A percentile compares a stretch with the other conserved stretches of the same genome.
These are phyloP conservation scores for Ypsolopha sequella DNA, from an alignment of 2,888 invertebrate species.

Conservation along the genomic window DNA sequence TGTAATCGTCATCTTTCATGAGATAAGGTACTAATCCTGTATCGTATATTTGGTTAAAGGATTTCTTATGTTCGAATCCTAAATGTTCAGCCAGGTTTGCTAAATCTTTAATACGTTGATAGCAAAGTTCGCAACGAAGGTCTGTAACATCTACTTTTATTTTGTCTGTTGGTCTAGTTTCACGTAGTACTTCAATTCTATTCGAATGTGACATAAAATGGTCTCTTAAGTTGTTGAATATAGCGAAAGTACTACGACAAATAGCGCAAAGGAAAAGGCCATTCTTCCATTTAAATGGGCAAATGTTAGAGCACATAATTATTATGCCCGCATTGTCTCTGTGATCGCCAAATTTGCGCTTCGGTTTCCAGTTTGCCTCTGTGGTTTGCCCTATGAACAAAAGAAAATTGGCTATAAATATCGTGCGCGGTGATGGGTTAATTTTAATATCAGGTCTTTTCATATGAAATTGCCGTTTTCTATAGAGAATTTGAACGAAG, in stretches of 20 bases:
- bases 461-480: no score
- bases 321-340: slow-evolving; percentile 40
- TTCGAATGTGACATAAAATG: slow-evolving; percentile 1
- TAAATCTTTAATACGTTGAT: slow-evolving; percentile 33
- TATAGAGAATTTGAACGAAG: no score
- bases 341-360: slow-evolving; percentile 17
- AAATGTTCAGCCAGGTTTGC: slow-evolving; percentile 52
- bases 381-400: background rate
- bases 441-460: no score
- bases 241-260: slow-evolving; percentile 27
- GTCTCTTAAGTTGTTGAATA: slow-evolving; percentile 12
- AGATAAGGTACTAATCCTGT: slow-evolving; percentile 32
- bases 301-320: slow-evolving; percentile 37
- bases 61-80: slow-evolving; percentile 38
- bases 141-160: slow-evolving; percentile 52
- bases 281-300: slow-evolving; percentile 38
- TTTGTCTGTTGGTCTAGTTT: background rate
- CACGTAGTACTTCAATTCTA: background rate
- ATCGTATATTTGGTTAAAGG: slow-evolving; percentile 34
- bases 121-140: slow-evolving; percentile 47
- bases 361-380: background rate
- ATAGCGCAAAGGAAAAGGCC: slow-evolving; percentile 47
- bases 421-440: no score
- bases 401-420: background rate
- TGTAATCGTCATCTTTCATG: slow-evolving; percentile 16